A percentile compares a stretch with the other conserved stretches of the same genome.
phyloP scores from a whole-genome alignment of 2,113 vertebrate genomes.

The Eptesicus fuscus region DNA sequence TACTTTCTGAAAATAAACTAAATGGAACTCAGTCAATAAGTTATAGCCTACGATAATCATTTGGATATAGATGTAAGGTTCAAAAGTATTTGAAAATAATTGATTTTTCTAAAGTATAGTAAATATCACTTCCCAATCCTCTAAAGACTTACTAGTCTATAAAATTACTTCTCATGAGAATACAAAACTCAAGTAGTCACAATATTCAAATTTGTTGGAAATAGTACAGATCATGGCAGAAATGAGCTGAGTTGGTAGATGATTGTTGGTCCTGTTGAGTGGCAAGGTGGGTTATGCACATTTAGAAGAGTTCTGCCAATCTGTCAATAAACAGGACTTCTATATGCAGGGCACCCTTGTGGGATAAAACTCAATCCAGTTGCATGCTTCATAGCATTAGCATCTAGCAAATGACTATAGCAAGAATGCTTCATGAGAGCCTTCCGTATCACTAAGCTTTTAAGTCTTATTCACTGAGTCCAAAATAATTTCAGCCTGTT shows the following conservation, averaged over 20 bases:
- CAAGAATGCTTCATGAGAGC: background rate
- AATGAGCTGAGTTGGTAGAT: background rate
- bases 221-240: background rate
- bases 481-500: conserved; percentile 13
- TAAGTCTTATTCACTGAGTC: background rate
- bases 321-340: background rate
- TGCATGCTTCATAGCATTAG: background rate
- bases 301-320: background rate
- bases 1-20: background rate
- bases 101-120: background rate
- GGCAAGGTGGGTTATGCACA: background rate
- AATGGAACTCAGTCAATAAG: background rate
- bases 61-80: background rate
- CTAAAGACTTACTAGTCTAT: background rate
- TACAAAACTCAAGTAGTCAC: background rate
- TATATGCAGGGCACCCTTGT: background rate
- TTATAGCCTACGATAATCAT: background rate
- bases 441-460: background rate
- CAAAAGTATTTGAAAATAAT: background rate
- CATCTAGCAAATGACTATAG: background rate
- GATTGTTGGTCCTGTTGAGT: background rate
- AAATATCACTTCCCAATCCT: background rate
- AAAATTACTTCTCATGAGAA: background rate
- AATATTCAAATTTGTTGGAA: background rate
- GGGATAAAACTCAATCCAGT: background rate